These are phyloP conservation scores for Thereva nobilitata DNA, from an alignment of 2,888 invertebrate genomes.

Conservation along the genomic window DNA sequence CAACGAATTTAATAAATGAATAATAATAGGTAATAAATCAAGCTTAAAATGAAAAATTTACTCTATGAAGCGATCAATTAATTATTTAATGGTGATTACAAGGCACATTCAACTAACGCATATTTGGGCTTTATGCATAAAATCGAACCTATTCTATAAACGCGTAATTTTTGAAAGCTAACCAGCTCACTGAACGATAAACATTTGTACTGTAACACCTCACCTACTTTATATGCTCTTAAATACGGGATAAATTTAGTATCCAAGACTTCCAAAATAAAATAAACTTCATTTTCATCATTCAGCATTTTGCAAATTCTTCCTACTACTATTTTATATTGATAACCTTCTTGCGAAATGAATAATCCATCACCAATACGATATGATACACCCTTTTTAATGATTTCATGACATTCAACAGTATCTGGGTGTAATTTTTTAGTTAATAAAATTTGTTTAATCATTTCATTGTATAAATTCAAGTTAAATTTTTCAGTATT, in stretches of 20 bases:
- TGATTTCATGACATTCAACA: too few species aligned
- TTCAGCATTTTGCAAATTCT: constrained; percentile 8
- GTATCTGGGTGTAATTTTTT: too few species aligned
- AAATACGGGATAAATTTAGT: constrained; percentile 5
- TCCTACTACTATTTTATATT: constrained; percentile 3
- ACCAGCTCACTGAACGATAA: too few species aligned
- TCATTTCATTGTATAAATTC: too few species aligned
- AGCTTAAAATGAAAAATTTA: too few species aligned
- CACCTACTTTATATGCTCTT: not conserved
- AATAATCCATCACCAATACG: constrained; percentile 8
- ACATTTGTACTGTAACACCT: too few species aligned
- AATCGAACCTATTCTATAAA: too few species aligned
- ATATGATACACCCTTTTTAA: not conserved
- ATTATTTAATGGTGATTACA: constrained; percentile 8
- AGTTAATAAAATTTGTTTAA: too few species aligned
- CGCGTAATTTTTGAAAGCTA: too few species aligned
- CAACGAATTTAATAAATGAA: too few species aligned
- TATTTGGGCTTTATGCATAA: constrained; percentile 5
- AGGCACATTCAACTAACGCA: constrained; percentile 8
- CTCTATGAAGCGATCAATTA: constrained; percentile 2
- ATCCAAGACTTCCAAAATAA: constrained; percentile 6
- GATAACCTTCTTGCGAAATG: constrained; percentile 6
- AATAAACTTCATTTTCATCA: constrained; percentile 8
- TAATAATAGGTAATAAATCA: too few species aligned
- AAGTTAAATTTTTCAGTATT: too few species aligned